A percentile compares a stretch with the other conserved stretches of the same genome.
Evolutionary conservation across 2,797 vertebrate genomes (phyloP).

Genomic region (Macroramphosus scolopax): DNA sequence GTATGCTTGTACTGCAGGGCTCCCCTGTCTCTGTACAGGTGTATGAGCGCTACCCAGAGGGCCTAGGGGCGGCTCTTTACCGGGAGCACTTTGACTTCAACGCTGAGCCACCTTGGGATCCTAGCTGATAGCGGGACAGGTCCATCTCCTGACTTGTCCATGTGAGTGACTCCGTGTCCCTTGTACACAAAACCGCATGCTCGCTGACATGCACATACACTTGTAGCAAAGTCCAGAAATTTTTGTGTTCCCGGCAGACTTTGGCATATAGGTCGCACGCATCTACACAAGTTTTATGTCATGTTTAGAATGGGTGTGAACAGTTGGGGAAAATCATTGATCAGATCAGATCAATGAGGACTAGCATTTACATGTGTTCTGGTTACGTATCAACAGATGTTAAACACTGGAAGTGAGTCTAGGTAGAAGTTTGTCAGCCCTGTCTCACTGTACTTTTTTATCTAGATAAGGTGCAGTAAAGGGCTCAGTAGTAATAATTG

Average conservation of each 20-base stretch:
- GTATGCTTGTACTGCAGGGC: constrained; percentile 63
- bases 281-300: too few relatives aligned
- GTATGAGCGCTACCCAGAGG: constrained; percentile 97
- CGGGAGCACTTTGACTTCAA: constrained; percentile 99
- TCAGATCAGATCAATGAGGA: too few relatives aligned
- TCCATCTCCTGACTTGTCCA: constrained; percentile 99
- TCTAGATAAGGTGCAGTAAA: too few relatives aligned
- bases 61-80: constrained; percentile 99
- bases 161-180: constrained; percentile 80
- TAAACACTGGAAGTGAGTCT: too few relatives aligned
- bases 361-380: too few relatives aligned
- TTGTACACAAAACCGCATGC: neutral
- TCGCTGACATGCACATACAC: neutral
- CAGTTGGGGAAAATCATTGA: too few relatives aligned
- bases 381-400: neutral
- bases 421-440: too few relatives aligned
- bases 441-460: too few relatives aligned
- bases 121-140: constrained; percentile 99
- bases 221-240: constrained; percentile 34
- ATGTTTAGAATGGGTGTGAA: too few relatives aligned
- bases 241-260: neutral
- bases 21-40: constrained; percentile 90
- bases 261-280: neutral
- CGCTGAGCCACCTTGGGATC: constrained; percentile 99
- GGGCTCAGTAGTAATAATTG: too few relatives aligned